Percentiles rank a stretch among this genome's conserved stretches.
phyloP scores from a whole-genome alignment of 2,888 invertebrate species.

The Agrotis clavis region DNA sequence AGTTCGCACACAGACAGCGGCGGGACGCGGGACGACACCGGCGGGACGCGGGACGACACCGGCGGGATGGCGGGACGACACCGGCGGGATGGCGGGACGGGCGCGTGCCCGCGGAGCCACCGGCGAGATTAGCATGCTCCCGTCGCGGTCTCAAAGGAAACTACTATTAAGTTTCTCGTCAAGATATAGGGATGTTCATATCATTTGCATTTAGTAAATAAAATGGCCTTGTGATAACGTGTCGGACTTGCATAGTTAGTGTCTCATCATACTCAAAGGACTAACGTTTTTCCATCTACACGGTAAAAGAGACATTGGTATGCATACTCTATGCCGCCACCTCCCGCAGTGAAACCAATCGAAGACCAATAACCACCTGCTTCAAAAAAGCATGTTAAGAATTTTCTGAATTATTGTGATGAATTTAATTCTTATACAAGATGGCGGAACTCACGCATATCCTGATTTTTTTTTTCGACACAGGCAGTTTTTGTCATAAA shows the following conservation, averaged over 20 bases:
- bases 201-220: conserved; percentile 50
- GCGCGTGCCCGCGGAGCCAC: conserved; percentile 41
- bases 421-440: no score
- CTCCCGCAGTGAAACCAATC: no score
- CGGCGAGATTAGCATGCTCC: conserved; percentile 55
- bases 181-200: conserved; percentile 24
- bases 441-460: no score
- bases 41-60: conserved; percentile 28
- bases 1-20: not conserved
- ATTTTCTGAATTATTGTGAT: no score
- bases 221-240: conserved; percentile 5
- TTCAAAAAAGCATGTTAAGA: no score
- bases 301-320: not conserved
- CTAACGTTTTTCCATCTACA: not conserved
- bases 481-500: no score
- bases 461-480: no score
- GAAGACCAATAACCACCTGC: no score
- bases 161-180: conserved; percentile 57
- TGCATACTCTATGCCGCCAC: no score
- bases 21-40: not conserved
- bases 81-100: conserved; percentile 28
- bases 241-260: conserved; percentile 1
- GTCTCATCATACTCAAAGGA: conserved; percentile 2
- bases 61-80: not conserved
- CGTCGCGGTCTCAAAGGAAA: conserved; percentile 41